A percentile compares a stretch with the other conserved stretches of the same genome.
phyloP scores from a whole-genome alignment of 2,113 vertebrate species.

The Calonectris borealis region DNA sequence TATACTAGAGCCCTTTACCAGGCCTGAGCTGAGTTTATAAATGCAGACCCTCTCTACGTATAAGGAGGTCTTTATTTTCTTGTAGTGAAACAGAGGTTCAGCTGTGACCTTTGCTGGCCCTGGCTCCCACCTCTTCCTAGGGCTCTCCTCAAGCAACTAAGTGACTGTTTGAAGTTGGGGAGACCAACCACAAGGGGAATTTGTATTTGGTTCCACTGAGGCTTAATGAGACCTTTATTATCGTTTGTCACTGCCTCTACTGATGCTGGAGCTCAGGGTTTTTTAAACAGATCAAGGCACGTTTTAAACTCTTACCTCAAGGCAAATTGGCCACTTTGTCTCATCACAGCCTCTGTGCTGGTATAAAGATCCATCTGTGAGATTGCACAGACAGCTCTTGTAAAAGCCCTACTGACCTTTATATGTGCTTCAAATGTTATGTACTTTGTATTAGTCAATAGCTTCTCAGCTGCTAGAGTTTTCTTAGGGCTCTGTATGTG shows the following conservation, averaged over 20 bases:
- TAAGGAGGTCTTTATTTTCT: constrained; percentile 40
- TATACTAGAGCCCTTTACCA: neutral
- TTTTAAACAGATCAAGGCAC: constrained; percentile 52
- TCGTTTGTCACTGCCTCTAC: neutral
- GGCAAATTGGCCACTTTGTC: constrained; percentile 49
- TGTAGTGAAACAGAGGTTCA: neutral
- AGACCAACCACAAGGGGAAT: constrained; percentile 44
- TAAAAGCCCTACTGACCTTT: neutral
- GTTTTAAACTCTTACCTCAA: constrained; percentile 42
- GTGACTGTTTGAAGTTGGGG: constrained; percentile 19
- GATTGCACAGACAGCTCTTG: constrained; percentile 33
- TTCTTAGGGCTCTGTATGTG: neutral
- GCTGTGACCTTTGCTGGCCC: constrained; percentile 41
- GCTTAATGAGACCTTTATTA: constrained; percentile 51
- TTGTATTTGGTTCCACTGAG: constrained; percentile 39
- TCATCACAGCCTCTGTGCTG: constrained; percentile 30
- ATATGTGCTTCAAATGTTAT: neutral
- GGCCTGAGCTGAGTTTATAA: neutral
- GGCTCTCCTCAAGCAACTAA: constrained; percentile 21
- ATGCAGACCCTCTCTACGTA: neutral
- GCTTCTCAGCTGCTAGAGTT: neutral
- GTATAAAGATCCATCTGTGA: constrained; percentile 51
- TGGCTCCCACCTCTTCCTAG: constrained; percentile 11
- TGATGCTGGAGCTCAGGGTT: neutral
- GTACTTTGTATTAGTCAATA: neutral